These are phyloP conservation scores for Oncorhynchus nerka DNA, from an alignment of 2,113 vertebrate species.

Conservation along the genomic window DNA sequence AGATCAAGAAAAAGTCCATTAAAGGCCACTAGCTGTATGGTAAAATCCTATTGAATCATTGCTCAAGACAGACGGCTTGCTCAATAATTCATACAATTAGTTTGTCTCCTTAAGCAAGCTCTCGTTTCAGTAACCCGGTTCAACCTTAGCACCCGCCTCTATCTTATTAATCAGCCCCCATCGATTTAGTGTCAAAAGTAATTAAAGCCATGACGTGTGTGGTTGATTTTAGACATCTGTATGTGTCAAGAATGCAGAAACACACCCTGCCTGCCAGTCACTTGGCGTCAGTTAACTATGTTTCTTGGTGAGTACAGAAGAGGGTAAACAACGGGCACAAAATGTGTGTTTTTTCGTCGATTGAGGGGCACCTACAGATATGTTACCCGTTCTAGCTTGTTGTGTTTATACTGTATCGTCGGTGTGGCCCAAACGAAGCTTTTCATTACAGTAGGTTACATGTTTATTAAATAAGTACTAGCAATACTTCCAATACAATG, in stretches of 20 bases:
- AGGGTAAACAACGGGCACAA: not conserved
- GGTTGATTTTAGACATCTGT: constrained; percentile 70
- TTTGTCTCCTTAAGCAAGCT: constrained; percentile 71
- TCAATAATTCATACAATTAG: constrained; percentile 77
- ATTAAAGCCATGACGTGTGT: constrained; percentile 72
- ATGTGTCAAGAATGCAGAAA: constrained; percentile 63
- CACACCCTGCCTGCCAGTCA: constrained; percentile 37
- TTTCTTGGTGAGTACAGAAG: not conserved
- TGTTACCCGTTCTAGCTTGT: no score
- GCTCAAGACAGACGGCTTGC: constrained; percentile 63
- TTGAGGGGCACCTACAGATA: no score
- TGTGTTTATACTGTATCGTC: no score
- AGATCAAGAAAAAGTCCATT: constrained; percentile 38
- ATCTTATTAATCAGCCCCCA: constrained; percentile 70
- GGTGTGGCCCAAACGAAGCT: no score
- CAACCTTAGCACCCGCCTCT: constrained; percentile 60
- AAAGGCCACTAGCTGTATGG: constrained; percentile 35
- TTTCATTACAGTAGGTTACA: no score
- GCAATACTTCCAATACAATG: no score
- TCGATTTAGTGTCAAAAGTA: constrained; percentile 70
- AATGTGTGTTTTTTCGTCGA: not conserved
- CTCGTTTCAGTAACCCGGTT: constrained; percentile 66
- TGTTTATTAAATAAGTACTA: no score
- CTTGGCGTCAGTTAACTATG: constrained; percentile 16
- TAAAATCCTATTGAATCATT: constrained; percentile 56